phyloP scores from a whole-genome alignment of 2,888 invertebrate genomes.

The Sclerodermus sp. region DNA sequence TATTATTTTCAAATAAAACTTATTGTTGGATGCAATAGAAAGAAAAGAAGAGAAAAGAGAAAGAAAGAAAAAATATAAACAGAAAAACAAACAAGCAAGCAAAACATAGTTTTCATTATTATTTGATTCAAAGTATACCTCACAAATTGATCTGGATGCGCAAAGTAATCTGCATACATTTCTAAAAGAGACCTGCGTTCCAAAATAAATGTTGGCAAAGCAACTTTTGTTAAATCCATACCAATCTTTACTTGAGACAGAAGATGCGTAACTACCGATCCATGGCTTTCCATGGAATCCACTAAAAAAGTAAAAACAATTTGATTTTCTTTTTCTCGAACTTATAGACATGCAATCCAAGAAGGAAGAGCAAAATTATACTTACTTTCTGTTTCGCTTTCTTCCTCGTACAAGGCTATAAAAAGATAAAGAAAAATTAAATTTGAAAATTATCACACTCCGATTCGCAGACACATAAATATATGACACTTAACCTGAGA shows the following conservation, averaged over 20 bases:
- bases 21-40: conserved; percentile 3
- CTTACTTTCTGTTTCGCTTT: conserved; percentile 78
- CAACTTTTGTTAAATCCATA: conserved; percentile 99
- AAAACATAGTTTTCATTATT: too few relatives aligned
- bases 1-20: too few relatives aligned
- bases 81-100: not conserved
- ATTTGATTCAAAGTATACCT: conserved; percentile 65
- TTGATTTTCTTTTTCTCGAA: conserved; percentile 1
- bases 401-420: conserved; percentile 88
- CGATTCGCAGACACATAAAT: too few relatives aligned
- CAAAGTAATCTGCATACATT: conserved; percentile 99
- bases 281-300: conserved; percentile 93
- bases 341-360: not conserved
- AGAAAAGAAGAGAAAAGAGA: conserved; percentile 7
- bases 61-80: conserved; percentile 2
- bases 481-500: not conserved
- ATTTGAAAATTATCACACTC: conserved; percentile 1
- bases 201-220: conserved; percentile 96
- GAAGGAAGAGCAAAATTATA: conserved; percentile 23
- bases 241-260: conserved; percentile 98
- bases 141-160: conserved; percentile 96
- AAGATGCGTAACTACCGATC: conserved; percentile 95
- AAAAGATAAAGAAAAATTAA: conserved; percentile 42
- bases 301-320: conserved; percentile 59
- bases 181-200: conserved; percentile 96